Evolutionary conservation across 1,140 invertebrate species (phyloP).

Genomic region (Mycetomoellerius zeteki): DNA sequence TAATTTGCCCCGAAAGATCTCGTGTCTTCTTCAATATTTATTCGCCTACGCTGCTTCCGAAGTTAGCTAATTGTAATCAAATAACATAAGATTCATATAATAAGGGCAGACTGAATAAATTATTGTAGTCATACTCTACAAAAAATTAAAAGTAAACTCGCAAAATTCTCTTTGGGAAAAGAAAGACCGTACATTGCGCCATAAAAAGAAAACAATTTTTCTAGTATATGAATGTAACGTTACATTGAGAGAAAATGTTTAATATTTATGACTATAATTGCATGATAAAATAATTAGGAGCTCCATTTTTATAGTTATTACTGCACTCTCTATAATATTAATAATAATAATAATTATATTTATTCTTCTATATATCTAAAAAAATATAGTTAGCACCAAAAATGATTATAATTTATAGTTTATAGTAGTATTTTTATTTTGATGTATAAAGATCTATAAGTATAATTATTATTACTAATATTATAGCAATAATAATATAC

Average conservation of each 20-base stretch:
- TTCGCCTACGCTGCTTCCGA: constrained; percentile 12
- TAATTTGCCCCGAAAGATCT: constrained; percentile 47
- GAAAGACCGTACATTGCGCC: neutral
- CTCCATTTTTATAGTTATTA: too few relatives aligned
- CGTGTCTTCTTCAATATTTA: constrained; percentile 48
- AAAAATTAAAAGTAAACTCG: neutral
- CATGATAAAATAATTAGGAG: too few relatives aligned
- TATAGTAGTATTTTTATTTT: too few relatives aligned
- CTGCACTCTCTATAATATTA: too few relatives aligned
- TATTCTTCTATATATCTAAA: too few relatives aligned
- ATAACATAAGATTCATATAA: constrained; percentile 21
- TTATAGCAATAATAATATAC: too few relatives aligned
- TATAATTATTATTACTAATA: too few relatives aligned
- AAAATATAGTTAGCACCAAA: too few relatives aligned
- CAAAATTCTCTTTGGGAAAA: neutral
- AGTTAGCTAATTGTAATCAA: constrained; percentile 54
- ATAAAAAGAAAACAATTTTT: neutral
- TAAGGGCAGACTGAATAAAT: constrained; percentile 8
- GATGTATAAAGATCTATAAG: too few relatives aligned
- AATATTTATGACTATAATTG: too few relatives aligned
- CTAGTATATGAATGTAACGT: neutral
- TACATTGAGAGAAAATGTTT: neutral
- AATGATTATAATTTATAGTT: too few relatives aligned
- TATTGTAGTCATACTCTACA: neutral
- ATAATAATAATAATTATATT: too few relatives aligned